These are phyloP conservation scores for Morelia viridis DNA, from an alignment of 2,797 vertebrate species.

Conservation along the genomic window DNA sequence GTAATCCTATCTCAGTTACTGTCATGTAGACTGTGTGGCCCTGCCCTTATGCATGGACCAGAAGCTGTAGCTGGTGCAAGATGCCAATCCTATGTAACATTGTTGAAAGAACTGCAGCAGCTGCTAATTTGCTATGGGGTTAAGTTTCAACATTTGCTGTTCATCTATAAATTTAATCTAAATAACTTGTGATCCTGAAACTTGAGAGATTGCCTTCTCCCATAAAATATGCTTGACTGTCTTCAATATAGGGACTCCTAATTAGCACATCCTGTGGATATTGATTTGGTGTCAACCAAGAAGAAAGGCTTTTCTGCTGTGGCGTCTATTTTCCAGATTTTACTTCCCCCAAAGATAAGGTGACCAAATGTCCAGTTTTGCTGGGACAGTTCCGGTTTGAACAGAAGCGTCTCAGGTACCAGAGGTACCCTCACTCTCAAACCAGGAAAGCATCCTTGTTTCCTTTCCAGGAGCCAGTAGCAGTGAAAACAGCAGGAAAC, in stretches of 20 bases:
- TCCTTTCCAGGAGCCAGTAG: neutral
- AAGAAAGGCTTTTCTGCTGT: neutral
- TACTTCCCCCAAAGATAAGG: neutral
- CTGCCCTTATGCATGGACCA: neutral
- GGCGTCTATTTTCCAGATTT: neutral
- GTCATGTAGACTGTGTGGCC: neutral
- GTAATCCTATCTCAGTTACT: neutral
- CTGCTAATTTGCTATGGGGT: neutral
- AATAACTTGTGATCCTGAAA: neutral
- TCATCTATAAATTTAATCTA: neutral
- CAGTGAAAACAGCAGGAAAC: too few relatives aligned
- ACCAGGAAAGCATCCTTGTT: neutral
- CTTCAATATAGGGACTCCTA: neutral
- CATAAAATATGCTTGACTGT: neutral
- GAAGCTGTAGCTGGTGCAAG: neutral
- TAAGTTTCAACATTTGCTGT: neutral
- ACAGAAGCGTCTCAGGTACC: neutral
- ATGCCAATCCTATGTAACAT: neutral
- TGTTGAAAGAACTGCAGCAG: neutral
- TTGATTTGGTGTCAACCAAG: neutral
- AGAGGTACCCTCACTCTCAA: neutral
- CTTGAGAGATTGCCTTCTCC: neutral
- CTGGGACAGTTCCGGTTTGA: neutral
- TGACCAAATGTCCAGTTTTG: neutral
- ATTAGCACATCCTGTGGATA: neutral